These are phyloP conservation scores for Nothocercus nigrocapillus DNA, from an alignment of 2,113 vertebrate species.

Conservation along the genomic window DNA sequence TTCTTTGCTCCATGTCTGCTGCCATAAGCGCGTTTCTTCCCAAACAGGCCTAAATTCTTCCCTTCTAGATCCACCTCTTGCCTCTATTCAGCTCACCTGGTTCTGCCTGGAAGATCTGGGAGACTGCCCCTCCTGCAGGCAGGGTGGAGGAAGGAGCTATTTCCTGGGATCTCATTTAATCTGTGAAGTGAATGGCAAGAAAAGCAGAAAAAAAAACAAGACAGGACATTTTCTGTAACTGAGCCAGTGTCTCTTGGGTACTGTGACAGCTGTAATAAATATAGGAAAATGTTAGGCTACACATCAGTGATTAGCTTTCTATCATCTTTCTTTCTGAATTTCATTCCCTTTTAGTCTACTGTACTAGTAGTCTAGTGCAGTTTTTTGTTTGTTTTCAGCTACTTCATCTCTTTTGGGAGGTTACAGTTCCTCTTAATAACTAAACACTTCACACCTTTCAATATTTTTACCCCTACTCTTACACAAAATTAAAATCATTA, in stretches of 20 bases:
- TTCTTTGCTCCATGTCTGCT: not conserved
- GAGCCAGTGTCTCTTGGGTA: not conserved
- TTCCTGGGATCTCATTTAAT: not conserved
- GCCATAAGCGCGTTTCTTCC: not conserved
- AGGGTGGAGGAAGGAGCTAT: not conserved
- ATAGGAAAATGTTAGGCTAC: not conserved
- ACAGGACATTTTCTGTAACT: not conserved
- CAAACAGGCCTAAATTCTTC: not conserved
- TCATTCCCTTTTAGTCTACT: not conserved
- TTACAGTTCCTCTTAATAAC: not conserved
- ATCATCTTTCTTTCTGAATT: not conserved
- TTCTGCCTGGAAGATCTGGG: not conserved
- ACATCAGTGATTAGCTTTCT: not conserved
- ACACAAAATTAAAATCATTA: not conserved
- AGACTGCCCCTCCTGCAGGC: accelerated
- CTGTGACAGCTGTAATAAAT: not conserved
- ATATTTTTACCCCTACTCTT: not conserved
- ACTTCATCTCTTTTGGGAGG: not conserved
- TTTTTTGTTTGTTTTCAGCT: not conserved
- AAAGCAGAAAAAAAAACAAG: not conserved
- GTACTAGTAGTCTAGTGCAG: not conserved
- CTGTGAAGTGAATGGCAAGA: not conserved
- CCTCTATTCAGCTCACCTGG: not conserved
- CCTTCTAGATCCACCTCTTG: not conserved
- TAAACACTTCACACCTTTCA: not conserved